These are phyloP conservation scores for Tricholauxania praeusta DNA, from an alignment of 2,888 invertebrate species.

Conservation along the genomic window DNA sequence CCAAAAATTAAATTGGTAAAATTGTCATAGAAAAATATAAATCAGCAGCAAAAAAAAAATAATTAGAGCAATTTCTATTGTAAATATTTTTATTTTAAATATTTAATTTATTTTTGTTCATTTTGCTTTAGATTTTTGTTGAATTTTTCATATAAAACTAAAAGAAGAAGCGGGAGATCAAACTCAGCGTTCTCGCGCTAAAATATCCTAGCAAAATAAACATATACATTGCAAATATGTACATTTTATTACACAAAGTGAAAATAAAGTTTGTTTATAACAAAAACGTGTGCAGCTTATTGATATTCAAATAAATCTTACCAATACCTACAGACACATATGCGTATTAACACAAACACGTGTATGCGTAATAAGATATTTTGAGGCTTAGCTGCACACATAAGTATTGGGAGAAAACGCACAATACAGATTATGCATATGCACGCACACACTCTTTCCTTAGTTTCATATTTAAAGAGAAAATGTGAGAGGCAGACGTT, in stretches of 20 bases:
- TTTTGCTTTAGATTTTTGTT: too few relatives aligned
- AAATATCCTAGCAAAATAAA: background rate
- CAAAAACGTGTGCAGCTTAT: constrained; percentile 48
- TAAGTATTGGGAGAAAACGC: background rate
- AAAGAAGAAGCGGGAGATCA: too few relatives aligned
- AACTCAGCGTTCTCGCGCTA: background rate
- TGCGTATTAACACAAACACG: constrained; percentile 18
- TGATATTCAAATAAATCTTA: constrained; percentile 31
- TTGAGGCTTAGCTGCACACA: constrained; percentile 30
- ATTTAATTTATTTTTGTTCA: too few relatives aligned
- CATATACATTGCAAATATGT: constrained; percentile 36
- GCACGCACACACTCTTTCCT: background rate
- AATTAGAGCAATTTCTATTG: too few relatives aligned
- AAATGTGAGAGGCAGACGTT: too few relatives aligned
- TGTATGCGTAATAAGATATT: too few relatives aligned
- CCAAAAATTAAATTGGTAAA: background rate
- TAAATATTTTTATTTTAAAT: too few relatives aligned
- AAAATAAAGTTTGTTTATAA: constrained; percentile 47
- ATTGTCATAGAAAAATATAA: too few relatives aligned
- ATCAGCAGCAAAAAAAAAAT: too few relatives aligned
- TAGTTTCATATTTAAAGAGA: background rate
- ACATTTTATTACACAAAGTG: constrained; percentile 20
- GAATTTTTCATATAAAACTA: background rate
- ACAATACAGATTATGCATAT: background rate
- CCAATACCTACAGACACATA: constrained; percentile 7